Conservation (phyloP, 2,888 invertebrate genomes). For the Drymonia ruficornis region DNA sequence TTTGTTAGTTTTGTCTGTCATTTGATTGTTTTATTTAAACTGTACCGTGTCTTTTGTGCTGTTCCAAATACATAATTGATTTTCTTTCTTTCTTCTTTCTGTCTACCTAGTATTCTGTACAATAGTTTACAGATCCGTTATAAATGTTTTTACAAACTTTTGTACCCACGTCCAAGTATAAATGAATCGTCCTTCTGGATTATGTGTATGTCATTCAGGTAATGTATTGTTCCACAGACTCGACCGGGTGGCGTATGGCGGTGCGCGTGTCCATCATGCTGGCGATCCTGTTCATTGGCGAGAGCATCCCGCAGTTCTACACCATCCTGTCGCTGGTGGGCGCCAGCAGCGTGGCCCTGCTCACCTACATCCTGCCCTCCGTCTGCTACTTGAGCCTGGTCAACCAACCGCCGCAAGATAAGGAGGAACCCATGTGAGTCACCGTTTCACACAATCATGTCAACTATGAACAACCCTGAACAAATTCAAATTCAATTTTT, state of each 20-base stretch:
- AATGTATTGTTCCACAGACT: constrained; percentile 73
- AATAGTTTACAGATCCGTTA: no score
- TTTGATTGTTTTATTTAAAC: no score
- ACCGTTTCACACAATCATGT: not conserved
- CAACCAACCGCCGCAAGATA: constrained; percentile 63
- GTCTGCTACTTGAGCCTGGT: constrained; percentile 87
- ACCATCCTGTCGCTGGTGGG: constrained; percentile 88
- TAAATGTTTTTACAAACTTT: no score
- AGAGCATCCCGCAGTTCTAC: constrained; percentile 88
- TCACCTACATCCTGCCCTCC: constrained; percentile 88
- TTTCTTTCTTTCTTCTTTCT: no score
- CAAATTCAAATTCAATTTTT: no score
- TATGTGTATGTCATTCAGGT: not conserved
- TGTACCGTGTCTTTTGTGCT: no score
- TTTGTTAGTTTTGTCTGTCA: no score
- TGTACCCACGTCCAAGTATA: not conserved
- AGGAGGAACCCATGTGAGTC: constrained; percentile 59
- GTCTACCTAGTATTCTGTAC: no score
- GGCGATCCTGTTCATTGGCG: constrained; percentile 86
- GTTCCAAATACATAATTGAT: no score
- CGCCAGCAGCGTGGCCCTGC: constrained; percentile 87
- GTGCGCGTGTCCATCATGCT: constrained; percentile 84
- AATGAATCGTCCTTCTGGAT: not conserved
- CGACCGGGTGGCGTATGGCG: constrained; percentile 84
- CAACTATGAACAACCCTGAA: no score